Base-by-base conservation (phyloP, 2,797 vertebrate genomes). In the Ptychobarbus kaznakovi region DNA sequence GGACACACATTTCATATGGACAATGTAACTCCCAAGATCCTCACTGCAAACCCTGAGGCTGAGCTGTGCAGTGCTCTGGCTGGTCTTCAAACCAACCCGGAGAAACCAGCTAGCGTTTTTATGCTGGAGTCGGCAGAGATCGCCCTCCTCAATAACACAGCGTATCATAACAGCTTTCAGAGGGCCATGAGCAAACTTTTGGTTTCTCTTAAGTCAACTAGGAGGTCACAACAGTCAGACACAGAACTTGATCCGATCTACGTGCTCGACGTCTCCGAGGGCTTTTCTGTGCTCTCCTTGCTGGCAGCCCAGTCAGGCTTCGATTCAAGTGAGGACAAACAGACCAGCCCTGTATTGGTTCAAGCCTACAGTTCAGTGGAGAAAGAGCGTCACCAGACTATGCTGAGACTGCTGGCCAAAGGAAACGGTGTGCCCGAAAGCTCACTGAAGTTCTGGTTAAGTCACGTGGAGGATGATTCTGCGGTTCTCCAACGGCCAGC, bases 341-440 rank as follows among this genome's bases (percentile, higher is more conserved):
- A 38, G 15, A 83, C 8, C 20, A 18, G 22, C 35, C 16, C 44
- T 9, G 18, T 49, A 20, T 83, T 89, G 0, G 96, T 98, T 22
- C 97, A 95, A 91, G 96, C 97, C 38, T 99, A 96, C 91, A 99
- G 98, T 91, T 99, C 97, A 0, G 91, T 99, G 90, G 97, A 99
- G 89, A 99, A 99, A 90, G 94, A 93, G 11, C 96, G 95, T 90
- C 98, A 99, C 76, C 97, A 98, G 90, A 90, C 92, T 38, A 94
- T 96, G n/a, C 92, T 99, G 49, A 93, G 89, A 77, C 90, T 94
- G 40, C 95, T 99, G 88, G 95, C 97, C 58, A 94, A 92, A 85
- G 94, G 94, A 86, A 98, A 96, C 53, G 88, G 92, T 3, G 94
- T 98, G 89, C 93, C 95, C 4, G 96, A 96, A 68, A 92, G 96